Evolutionary conservation across 2,113 vertebrate species (phyloP), one percentile per base, ranked within the genome.

Genomic region (Mugil cephalus): DNA sequence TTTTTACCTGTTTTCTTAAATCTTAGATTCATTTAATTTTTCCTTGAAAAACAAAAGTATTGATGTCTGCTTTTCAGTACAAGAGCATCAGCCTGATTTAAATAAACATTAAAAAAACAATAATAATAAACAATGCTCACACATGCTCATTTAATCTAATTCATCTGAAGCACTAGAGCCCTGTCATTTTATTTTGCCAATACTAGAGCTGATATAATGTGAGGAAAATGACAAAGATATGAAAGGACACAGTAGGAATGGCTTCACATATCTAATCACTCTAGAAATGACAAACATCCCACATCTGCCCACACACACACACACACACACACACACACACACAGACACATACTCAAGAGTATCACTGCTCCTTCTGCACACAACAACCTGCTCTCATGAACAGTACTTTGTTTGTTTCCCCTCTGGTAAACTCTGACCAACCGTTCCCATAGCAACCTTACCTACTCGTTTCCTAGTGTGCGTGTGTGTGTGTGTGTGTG

Each of bases 381-480:
- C 74, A 69, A 83, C 81, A 85, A 82, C 84, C 88, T 85, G 84
- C 80, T 90, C 90, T 92, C 82, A 90, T 89, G 80, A 91, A 90
- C 84, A 91, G 80, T 90, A 94, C 90, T 92, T 93, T 91, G 93
- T 94, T 93, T 94, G 92, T 92, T 93, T 92, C 91, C 92, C 92
- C 90, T 90, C 93, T 92, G 89, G 90, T 93, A 93, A 94, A 93
- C 88, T 90, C 91, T 86, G 89, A 90, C 88, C 89, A 93, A 79
- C 86, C 81, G 94, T 94, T 94, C 77, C 94, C 91, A 94, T 94
- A 85, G 92, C 91, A 94, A 94, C 93, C 84, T 63, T 69, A 79
- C 85, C 82, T 91, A 83, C 83, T 88, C 77, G 74, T 77, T 88
- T 79, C 62, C 56, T 63, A n/a, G n/a, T n/a, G n/a, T n/a, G n/a